These are phyloP conservation scores for Triplophysa bombifrons DNA, from an alignment of 2,797 vertebrate genomes.

Conservation along the genomic window DNA sequence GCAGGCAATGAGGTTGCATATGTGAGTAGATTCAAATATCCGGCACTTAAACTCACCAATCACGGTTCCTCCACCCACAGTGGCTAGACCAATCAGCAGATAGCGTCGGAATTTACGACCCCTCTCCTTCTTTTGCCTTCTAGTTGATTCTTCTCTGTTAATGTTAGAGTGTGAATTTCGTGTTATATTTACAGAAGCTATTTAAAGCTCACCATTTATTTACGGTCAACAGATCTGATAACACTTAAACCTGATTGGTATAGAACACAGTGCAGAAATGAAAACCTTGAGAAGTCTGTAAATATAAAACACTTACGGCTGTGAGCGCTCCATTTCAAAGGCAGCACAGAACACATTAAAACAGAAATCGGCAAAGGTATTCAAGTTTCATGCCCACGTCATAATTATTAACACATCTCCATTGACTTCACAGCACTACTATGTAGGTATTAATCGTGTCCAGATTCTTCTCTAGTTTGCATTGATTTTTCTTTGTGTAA, in stretches of 20 bases:
- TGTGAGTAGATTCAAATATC: no score
- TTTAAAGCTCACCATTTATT: not conserved
- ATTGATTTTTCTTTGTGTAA: not conserved
- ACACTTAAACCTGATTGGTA: not conserved
- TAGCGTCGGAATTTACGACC: conserved; percentile 86
- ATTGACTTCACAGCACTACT: not conserved
- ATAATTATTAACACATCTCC: not conserved
- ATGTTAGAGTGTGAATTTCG: conserved; percentile 23
- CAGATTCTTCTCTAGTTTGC: not conserved
- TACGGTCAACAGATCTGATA: not conserved
- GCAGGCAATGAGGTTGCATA: no score
- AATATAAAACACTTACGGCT: not conserved
- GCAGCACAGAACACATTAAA: conserved; percentile 17
- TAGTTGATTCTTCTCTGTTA: conserved; percentile 82
- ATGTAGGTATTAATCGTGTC: not conserved
- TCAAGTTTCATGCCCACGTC: not conserved
- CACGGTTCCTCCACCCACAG: conserved; percentile 90
- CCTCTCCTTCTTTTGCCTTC: conserved; percentile 84
- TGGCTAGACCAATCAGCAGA: conserved; percentile 92
- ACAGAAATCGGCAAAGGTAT: not conserved
- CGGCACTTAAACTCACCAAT: conserved; percentile 80
- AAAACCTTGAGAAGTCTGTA: conserved; percentile 11
- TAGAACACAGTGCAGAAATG: not conserved
- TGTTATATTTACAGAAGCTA: no score
- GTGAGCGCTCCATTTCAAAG: not conserved